Evolutionary conservation across 2,113 vertebrate genomes (phyloP).

Genomic region (Eurypyga helias): DNA sequence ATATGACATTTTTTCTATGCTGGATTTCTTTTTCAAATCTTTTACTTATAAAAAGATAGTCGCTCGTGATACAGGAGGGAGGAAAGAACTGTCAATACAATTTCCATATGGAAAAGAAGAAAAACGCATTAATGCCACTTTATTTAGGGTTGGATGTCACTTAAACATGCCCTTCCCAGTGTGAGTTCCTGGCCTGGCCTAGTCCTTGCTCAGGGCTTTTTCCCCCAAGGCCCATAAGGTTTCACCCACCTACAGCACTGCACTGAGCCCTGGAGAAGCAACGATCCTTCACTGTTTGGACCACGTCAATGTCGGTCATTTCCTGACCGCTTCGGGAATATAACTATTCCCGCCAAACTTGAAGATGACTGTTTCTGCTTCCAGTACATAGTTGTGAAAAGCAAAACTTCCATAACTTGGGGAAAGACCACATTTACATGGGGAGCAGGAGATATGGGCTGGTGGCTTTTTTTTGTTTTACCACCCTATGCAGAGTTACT

Average conservation of each 20-base stretch:
- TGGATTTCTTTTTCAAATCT: not conserved
- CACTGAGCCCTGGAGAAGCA: not conserved
- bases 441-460: not conserved
- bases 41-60: not conserved
- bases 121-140: not conserved
- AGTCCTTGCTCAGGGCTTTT: not conserved
- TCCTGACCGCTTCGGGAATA: not conserved
- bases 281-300: not conserved
- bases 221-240: not conserved
- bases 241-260: not conserved
- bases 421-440: not conserved
- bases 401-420: not conserved
- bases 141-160: not conserved
- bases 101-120: not conserved
- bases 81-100: not conserved
- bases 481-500: not conserved
- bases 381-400: not conserved
- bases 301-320: not conserved
- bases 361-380: not conserved
- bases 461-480: not conserved
- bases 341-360: not conserved
- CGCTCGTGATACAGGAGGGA: not conserved
- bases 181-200: not conserved
- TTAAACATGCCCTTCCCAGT: not conserved
- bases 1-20: rapidly evolving